Base-by-base conservation (phyloP, 2,797 vertebrate genomes). In the Cyprinodon diabolis region DNA sequence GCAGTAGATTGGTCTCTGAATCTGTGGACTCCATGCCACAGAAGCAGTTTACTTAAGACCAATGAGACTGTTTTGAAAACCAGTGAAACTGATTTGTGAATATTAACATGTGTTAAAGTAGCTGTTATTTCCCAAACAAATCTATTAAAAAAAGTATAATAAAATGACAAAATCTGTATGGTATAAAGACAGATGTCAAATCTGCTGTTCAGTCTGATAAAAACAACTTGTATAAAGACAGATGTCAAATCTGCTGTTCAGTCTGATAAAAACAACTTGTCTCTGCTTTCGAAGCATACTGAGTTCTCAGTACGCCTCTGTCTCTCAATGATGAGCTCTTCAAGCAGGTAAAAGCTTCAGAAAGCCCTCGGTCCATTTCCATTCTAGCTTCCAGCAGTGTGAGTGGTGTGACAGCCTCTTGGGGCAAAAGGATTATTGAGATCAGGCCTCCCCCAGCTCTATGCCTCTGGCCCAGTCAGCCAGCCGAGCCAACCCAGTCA, bases 401-500 rank as follows among this genome's bases (percentile, higher is more conserved):
- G 89, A 93, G 90, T 89, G 89, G 80, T 92, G 89, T 91, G 90
- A 90, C 86, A 91, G 90, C 90, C 94, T 93, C 92, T 90, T 87
- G 87, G 93, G 94, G 91, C 77, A 79, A 85, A 89, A 78, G 88
- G 90, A 94, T 95, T 95, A 94, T 93, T 91, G 91, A 93, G 92
- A 92, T 91, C 90, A 93, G 92, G 86, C 90, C 88, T 92, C 91
- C 91, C 93, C 89, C 82, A 87, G 92, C 94, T 92, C 91, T 83
- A 86, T 90, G 93, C 94, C 93, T 93, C 90, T 92, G 92, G 93
- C 92, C 93, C 89, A 89, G 91, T 88, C 92, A 90, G 91, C 89
- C 92, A 90, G 90, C 84, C 92, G 81, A 86, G 86, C 86, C 78
- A 84, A 85, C 83, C 89, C 83, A 86, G 89, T 90, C 88, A 84